phyloP scores from a whole-genome alignment of 1,140 invertebrate genomes.

The Gryllus bimaculatus region DNA sequence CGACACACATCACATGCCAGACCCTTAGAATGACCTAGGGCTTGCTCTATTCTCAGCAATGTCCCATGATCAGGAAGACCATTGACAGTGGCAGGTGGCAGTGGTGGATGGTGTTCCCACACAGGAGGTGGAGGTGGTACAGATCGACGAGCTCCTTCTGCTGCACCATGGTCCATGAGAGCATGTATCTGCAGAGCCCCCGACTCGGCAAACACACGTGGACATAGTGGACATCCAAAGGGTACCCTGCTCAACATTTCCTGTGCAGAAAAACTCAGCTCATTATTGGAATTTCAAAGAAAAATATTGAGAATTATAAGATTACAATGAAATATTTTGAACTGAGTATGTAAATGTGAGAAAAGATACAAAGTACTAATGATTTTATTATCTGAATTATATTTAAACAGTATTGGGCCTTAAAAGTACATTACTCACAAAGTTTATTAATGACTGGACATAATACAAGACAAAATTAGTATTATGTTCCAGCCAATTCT shows the following conservation, averaged over 20 bases:
- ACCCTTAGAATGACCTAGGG: background rate
- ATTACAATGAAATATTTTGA: background rate
- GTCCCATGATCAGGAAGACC: background rate
- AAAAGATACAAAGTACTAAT: background rate
- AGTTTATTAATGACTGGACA: no score
- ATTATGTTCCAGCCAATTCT: no score
- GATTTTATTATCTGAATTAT: background rate
- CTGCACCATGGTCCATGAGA: slow-evolving; percentile 12
- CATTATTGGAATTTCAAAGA: background rate
- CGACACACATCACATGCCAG: background rate
- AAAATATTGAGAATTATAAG: background rate
- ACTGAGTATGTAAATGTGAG: background rate
- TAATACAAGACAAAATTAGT: no score
- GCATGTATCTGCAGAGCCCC: slow-evolving; percentile 12
- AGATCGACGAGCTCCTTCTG: background rate
- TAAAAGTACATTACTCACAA: no score
- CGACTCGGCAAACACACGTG: background rate
- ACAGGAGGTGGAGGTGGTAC: background rate
- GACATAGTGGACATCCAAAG: slow-evolving; percentile 11
- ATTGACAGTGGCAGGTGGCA: background rate
- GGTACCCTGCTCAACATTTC: background rate
- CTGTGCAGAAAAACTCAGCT: background rate
- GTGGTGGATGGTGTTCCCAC: background rate
- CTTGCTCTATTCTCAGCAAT: background rate
- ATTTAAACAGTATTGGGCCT: no score